phyloP scores from a whole-genome alignment of 2,797 vertebrate genomes.

The Mico argentatus region DNA sequence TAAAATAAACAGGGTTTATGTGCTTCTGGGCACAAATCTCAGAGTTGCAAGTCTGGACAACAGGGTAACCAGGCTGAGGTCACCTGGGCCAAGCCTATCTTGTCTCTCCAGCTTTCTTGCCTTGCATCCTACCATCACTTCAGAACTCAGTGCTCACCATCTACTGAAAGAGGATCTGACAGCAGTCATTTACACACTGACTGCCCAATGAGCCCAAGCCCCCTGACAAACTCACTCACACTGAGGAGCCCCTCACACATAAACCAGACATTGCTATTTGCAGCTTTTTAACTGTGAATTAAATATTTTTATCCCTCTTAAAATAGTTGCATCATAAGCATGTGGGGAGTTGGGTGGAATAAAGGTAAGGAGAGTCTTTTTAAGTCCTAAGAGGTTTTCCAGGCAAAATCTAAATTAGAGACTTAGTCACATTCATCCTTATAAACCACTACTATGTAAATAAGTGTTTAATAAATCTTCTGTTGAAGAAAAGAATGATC shows the following conservation, averaged over 20 bases:
- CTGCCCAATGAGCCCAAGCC: not conserved
- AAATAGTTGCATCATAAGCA: not conserved
- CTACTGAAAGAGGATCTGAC: not conserved
- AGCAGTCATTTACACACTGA: not conserved
- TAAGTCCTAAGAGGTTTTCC: not conserved
- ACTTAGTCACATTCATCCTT: not conserved
- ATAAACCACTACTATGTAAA: not conserved
- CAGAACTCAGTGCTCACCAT: not conserved
- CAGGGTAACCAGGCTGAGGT: not conserved
- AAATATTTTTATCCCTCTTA: not conserved
- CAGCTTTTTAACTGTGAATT: not conserved
- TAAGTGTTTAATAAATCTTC: not conserved
- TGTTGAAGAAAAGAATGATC: not conserved
- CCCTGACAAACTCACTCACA: not conserved
- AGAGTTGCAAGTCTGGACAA: slow-evolving; percentile 15
- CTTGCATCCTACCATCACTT: not conserved
- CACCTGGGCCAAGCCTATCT: not conserved
- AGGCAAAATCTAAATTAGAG: not conserved
- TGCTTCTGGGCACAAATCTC: not conserved
- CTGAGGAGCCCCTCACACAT: not conserved
- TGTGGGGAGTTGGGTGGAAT: not conserved
- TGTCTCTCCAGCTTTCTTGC: not conserved
- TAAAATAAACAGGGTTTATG: not conserved
- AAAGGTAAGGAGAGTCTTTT: not conserved
- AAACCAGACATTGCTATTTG: not conserved